phyloP scores from a whole-genome alignment of 2,888 invertebrate genomes.

The Subacronicta megacephala region DNA sequence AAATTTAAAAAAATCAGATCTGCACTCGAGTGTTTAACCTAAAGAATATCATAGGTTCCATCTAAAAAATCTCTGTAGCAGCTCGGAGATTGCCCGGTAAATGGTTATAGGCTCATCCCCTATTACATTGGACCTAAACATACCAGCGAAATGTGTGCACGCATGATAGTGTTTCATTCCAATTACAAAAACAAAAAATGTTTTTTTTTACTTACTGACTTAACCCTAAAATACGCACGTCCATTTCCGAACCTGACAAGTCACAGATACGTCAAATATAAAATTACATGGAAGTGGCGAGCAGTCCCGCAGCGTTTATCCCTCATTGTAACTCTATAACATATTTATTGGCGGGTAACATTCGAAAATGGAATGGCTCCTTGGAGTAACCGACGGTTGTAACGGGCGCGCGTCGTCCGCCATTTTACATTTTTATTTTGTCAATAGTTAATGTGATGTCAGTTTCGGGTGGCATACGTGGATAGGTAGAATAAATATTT shows the following conservation, averaged over 20 bases:
- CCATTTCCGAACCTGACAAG: conserved; percentile 23
- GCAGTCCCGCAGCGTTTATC: conserved; percentile 76
- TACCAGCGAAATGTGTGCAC: too few species aligned
- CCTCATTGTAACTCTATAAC: conserved; percentile 88
- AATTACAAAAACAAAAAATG: not conserved
- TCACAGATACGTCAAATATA: conserved; percentile 53
- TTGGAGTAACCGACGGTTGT: conserved; percentile 72
- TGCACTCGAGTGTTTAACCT: too few species aligned
- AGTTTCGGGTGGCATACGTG: conserved; percentile 38
- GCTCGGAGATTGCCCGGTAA: too few species aligned
- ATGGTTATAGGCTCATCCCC: too few species aligned
- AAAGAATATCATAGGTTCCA: too few species aligned
- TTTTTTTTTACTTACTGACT: not conserved
- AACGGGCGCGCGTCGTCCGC: conserved; percentile 79
- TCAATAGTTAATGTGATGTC: conserved; percentile 87
- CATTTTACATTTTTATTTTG: conserved; percentile 88
- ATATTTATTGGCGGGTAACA: conserved; percentile 87
- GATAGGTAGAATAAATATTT: conserved; percentile 10
- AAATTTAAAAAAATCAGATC: too few species aligned
- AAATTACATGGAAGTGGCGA: conserved; percentile 66
- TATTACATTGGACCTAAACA: too few species aligned
- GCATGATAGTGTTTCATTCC: too few species aligned
- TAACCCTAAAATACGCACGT: conserved; percentile 51
- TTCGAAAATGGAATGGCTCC: conserved; percentile 85
- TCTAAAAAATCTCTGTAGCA: too few species aligned